Base-by-base conservation (phyloP, 1,140 invertebrate species). In the Tachypleus tridentatus region DNA sequence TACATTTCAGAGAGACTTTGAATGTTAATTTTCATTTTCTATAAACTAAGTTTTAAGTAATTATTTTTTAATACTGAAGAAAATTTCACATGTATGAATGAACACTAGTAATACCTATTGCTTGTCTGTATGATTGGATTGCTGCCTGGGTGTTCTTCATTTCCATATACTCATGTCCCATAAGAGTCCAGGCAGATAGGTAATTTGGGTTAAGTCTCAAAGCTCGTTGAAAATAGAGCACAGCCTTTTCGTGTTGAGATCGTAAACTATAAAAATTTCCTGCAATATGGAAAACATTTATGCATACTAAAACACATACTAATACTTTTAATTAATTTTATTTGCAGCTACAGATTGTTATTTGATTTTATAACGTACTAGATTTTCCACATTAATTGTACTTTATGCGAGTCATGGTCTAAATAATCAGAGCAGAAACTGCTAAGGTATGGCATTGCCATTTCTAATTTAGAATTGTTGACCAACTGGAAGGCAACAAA, bases 91-190 rank as follows among this genome's bases (percentile, higher is more conserved):
- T 29, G 29, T 29, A 29, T 29, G 2, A 29, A 56, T 58, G 52
- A 48, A 49, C 54, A 57, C 47, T 62, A 51, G 51, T 48, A 47
- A 66, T 75, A 77, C 94, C 91, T 69, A 98, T 91, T 50, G 96
- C 96, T 79, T 96, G 92, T 73, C 95, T 82, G 77, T 98, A 99
- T 74, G 93, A 94, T 73, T 95, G 91, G 74, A 97, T 96, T 6
- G 96, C 95, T 11, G 93, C 93, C 79, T 93, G 93, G 1, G 91
- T 94, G 77, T 98, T 98, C 77, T 98, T 98, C 77, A 98, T 84
- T 80, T 99, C 96, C 87, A 99, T 95, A 78, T 93, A 99, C 78
- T 99, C 97, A 76, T 99, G 97, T 0, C 97, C 97, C 83, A 99
- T 92, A 49, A 99, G 78, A 0, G 96, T 98, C 94, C 95, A 99